Evolutionary conservation across 2,113 vertebrate genomes (phyloP).

Genomic region (Noturus placidus): DNA sequence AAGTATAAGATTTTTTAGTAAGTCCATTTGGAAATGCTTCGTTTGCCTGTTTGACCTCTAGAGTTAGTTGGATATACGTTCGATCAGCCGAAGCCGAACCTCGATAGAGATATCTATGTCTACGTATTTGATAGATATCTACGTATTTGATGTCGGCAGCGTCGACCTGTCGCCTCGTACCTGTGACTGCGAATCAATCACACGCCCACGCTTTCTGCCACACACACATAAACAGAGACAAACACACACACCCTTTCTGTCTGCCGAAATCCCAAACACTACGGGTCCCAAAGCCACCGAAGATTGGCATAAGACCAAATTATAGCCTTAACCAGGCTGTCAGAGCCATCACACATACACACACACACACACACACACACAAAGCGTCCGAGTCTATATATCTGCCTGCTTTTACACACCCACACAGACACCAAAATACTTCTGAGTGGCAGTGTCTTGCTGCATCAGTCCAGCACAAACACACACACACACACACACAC

Average conservation of each 20-base stretch:
- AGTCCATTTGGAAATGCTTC: no score
- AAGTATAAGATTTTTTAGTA: no score
- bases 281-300: background rate
- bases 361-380: slow-evolving; percentile 15
- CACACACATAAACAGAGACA: background rate
- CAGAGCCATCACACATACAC: slow-evolving; percentile 15
- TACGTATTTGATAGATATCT: no score
- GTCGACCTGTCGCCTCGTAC: slow-evolving; percentile 7
- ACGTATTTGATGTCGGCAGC: background rate
- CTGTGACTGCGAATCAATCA: slow-evolving; percentile 42
- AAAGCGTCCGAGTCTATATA: background rate
- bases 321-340: slow-evolving; percentile 20
- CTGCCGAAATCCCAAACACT: background rate
- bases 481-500: slow-evolving; percentile 6
- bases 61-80: background rate
- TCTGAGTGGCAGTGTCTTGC: background rate
- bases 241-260: slow-evolving; percentile 38
- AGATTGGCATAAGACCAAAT: slow-evolving; percentile 38
- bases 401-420: slow-evolving; percentile 10
- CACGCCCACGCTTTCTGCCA: slow-evolving; percentile 35
- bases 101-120: no score
- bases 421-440: slow-evolving; percentile 23
- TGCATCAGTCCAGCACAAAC: slow-evolving; percentile 11
- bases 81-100: background rate
- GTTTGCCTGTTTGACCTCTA: background rate